These are phyloP conservation scores for Odontothrips loti DNA, from an alignment of 2,888 invertebrate genomes.

Conservation along the genomic window DNA sequence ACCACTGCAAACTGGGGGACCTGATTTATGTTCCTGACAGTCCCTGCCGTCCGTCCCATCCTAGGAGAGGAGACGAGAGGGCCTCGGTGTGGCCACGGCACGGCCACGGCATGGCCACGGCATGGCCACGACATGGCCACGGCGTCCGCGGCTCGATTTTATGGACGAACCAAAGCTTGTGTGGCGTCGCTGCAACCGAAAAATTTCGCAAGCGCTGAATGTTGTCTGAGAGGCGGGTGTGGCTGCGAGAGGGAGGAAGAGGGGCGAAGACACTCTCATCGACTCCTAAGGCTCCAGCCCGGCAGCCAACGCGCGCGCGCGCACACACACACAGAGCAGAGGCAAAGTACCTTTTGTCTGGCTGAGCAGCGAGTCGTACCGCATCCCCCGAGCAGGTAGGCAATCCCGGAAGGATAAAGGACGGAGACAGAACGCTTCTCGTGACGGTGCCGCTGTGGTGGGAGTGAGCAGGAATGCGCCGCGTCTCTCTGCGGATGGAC, in stretches of 20 bases:
- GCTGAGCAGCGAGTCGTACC: background rate
- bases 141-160: background rate
- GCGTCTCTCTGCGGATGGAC: background rate
- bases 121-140: background rate
- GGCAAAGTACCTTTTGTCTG: constrained; percentile 6
- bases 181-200: background rate
- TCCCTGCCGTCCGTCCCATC: background rate
- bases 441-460: no score
- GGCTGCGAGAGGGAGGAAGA: background rate
- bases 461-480: no score
- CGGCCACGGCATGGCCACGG: background rate
- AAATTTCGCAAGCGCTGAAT: background rate
- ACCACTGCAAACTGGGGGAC: background rate
- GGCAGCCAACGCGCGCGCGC: no score
- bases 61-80: no score
- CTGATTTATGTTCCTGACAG: constrained; percentile 1
- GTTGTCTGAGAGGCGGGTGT: background rate
- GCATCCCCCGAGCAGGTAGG: background rate
- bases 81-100: no score
- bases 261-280: background rate
- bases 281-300: no score
- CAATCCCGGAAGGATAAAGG: no score
- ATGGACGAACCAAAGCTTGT: no score
- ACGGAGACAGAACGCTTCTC: no score
- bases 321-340: background rate